Evolutionary conservation across 2,113 vertebrate genomes (phyloP), one percentile per base, ranked within the genome.

Genomic region (Anoura caudifer): DNA sequence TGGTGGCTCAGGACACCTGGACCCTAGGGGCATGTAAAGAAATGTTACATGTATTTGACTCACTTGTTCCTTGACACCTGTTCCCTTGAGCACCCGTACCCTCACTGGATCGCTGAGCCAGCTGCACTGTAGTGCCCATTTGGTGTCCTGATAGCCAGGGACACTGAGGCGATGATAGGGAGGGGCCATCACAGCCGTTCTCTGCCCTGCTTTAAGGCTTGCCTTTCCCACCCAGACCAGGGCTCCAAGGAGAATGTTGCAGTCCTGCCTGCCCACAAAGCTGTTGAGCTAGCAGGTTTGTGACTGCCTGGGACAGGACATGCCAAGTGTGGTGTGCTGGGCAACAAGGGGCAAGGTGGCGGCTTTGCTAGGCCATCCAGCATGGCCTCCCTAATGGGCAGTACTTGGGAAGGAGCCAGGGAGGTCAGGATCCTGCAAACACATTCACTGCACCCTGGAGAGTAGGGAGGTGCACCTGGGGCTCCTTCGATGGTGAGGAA

Each of bases 131-230:
- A 52, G 76, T 50, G 19, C 36, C 17, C 43, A 8, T 17, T 50
- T 38, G 45, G 54, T 36, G 36, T 41, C 41, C 52, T 36, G 61
- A 50, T 41, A 38, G 33, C 31, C 3, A 1, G 43, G 72, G 45
- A 76, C 1, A 0, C 65, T 96, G 94, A 98, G 98, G 97, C 43
- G 97, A 96, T 97, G 98, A 95, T 97, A 98, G 33, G 2, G 98
- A 98, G 97, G 98, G 98, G 96, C 98, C 96, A 97, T 98, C 99
- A 98, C 98, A 98, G 97, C 98, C 98, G 98, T 98, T 97, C 98
- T 97, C 98, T 97, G 96, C 97, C 97, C 97, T 98, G 97, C 97
- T 98, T 96, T 98, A 98, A 47, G 98, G 97, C 97, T 65, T 94
- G 85, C 26, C 92, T 97, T 97, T 96, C 89, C 67, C 98, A 90